These are phyloP conservation scores for Aphelenchoides fujianensis DNA, from an alignment of 1,140 invertebrate species.

Conservation along the genomic window DNA sequence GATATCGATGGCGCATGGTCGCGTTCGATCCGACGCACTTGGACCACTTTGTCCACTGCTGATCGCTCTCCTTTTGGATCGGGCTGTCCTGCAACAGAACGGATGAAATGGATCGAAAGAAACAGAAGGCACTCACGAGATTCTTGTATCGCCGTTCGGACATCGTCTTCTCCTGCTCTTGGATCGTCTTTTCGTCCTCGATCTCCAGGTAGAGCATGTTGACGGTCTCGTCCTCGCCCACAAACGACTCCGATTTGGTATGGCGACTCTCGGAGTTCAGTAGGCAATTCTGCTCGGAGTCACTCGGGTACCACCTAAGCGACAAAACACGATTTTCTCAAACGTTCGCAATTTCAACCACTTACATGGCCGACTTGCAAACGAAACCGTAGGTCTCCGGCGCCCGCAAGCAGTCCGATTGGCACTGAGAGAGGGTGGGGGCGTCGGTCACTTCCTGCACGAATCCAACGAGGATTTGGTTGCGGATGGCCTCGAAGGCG, in stretches of 20 bases:
- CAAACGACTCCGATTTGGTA: slow-evolving; percentile 33
- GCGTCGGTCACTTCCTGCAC: slow-evolving; percentile 42
- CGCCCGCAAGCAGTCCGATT: slow-evolving; percentile 37
- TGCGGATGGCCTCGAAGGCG: slow-evolving; percentile 30
- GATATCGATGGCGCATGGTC: slow-evolving; percentile 47
- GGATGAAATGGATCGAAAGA: too few relatives aligned
- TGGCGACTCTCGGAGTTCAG: slow-evolving; percentile 31
- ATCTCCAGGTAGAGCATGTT: slow-evolving; percentile 40
- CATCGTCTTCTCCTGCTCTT: not conserved
- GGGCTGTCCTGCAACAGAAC: not conserved
- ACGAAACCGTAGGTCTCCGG: slow-evolving; percentile 45
- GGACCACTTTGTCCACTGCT: slow-evolving; percentile 15
- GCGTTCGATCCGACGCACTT: slow-evolving; percentile 11
- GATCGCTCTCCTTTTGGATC: not conserved
- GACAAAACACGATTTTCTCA: too few relatives aligned
- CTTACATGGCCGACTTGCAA: slow-evolving; percentile 38
- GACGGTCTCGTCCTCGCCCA: slow-evolving; percentile 34
- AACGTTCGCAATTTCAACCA: too few relatives aligned
- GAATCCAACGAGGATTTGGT: slow-evolving; percentile 39
- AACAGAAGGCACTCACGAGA: too few relatives aligned
- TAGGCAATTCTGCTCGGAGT: slow-evolving; percentile 38
- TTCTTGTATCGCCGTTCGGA: not conserved
- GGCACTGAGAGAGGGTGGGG: slow-evolving; percentile 30
- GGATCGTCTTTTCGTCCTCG: not conserved
- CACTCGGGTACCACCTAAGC: too few relatives aligned